phyloP scores from a whole-genome alignment of 2,888 invertebrate genomes.

The Entomobrya proxima region DNA sequence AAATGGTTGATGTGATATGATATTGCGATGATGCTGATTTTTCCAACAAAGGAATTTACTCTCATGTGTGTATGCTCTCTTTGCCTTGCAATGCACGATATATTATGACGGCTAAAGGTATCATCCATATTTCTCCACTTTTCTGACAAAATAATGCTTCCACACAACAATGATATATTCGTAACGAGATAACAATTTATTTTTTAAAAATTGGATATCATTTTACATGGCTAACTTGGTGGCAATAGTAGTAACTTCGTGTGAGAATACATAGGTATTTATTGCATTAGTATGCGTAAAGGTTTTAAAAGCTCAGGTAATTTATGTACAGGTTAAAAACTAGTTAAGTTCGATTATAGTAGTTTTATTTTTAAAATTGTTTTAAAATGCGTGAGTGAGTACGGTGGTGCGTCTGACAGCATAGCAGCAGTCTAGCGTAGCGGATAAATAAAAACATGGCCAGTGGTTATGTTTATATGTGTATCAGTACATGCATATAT shows the following conservation, averaged over 20 bases:
- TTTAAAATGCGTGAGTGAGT: constrained; percentile 57
- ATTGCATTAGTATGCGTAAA: no score
- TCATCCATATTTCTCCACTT: neutral
- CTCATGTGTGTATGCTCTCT: neutral
- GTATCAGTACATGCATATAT: neutral
- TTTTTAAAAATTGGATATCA: constrained; percentile 10
- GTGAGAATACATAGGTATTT: neutral
- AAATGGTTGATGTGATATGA: constrained; percentile 22
- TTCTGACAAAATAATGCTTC: constrained; percentile 31
- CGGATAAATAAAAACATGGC: neutral
- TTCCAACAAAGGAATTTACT: constrained; percentile 51
- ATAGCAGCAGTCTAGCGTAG: neutral
- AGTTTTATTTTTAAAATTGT: constrained; percentile 9
- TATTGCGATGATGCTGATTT: constrained; percentile 41
- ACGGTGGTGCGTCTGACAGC: constrained; percentile 48
- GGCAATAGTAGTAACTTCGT: constrained; percentile 25
- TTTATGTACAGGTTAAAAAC: neutral
- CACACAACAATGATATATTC: constrained; percentile 19
- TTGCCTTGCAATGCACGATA: neutral
- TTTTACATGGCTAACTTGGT: neutral
- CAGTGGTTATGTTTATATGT: neutral
- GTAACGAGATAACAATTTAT: constrained; percentile 1
- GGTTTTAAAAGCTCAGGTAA: no score
- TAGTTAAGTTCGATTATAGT: neutral
- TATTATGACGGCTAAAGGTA: neutral